Evolutionary conservation across 2,797 vertebrate species (phyloP).

Genomic region (Gorsachius magnificus): DNA sequence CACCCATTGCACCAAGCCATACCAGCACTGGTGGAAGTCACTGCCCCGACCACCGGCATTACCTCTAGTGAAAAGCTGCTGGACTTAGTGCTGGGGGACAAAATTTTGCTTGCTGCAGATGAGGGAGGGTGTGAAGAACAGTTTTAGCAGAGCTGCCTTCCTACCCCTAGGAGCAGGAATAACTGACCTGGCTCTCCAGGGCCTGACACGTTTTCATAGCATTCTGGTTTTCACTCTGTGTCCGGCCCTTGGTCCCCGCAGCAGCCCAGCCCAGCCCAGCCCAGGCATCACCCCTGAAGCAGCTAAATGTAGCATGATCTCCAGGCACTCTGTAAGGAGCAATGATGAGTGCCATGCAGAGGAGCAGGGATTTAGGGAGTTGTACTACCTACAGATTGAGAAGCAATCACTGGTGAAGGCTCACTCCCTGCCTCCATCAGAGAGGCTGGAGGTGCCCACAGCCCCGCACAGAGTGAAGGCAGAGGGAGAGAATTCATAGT

Average conservation of each 20-base stretch:
- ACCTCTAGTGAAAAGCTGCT: background rate
- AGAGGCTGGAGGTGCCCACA: background rate
- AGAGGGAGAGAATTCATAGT: background rate
- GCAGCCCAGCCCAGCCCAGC: background rate
- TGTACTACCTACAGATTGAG: background rate
- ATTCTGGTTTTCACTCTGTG: background rate
- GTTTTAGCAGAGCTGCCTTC: background rate
- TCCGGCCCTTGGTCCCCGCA: background rate
- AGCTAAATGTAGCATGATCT: background rate
- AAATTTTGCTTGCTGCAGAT: background rate
- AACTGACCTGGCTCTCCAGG: background rate
- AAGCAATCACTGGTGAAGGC: background rate
- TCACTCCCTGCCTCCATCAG: background rate
- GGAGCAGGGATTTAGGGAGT: background rate
- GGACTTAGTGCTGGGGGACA: no score
- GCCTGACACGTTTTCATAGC: background rate
- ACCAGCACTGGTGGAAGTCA: background rate
- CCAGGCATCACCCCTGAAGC: background rate
- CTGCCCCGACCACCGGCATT: rapidly evolving
- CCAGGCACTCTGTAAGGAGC: background rate
- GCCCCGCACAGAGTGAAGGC: rapidly evolving
- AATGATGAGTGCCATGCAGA: no score
- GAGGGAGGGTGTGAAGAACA: background rate
- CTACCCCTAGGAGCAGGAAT: background rate
- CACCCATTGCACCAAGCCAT: background rate